Evolutionary conservation across 2,113 vertebrate genomes (phyloP).

Genomic region (Numenius arquata): DNA sequence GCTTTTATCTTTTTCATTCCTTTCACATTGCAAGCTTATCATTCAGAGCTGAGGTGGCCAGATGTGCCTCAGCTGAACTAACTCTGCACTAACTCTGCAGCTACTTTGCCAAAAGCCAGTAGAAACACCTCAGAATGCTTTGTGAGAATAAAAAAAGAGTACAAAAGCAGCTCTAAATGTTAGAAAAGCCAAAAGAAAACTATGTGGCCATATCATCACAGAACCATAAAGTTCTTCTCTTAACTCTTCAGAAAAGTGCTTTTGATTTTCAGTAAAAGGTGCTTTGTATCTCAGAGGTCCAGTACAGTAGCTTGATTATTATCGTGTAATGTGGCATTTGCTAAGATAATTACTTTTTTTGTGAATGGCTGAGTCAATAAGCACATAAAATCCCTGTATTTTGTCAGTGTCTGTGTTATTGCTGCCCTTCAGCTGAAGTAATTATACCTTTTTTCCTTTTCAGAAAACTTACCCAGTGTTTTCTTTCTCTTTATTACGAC

Average conservation of each 20-base stretch:
- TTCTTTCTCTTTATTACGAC: background rate
- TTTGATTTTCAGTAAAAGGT: constrained; percentile 45
- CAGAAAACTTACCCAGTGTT: background rate
- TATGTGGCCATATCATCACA: background rate
- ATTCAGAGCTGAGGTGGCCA: background rate
- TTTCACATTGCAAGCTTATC: background rate
- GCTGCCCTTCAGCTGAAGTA: background rate
- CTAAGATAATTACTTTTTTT: constrained; percentile 27
- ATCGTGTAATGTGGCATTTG: constrained; percentile 5
- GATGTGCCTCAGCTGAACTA: background rate
- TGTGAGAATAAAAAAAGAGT: background rate
- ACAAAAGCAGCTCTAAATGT: background rate
- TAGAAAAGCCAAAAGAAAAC: background rate
- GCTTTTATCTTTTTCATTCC: background rate
- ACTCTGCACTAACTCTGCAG: background rate
- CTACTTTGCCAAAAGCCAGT: background rate
- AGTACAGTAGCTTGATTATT: constrained; percentile 24
- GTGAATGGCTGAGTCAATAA: constrained; percentile 17
- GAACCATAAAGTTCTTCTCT: background rate
- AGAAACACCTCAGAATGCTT: background rate
- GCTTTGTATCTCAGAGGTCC: background rate
- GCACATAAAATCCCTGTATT: background rate
- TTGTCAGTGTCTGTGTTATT: background rate
- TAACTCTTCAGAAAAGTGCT: background rate
- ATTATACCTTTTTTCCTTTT: background rate